Base-by-base conservation (phyloP, 92 coral and sea anemone species). In the Pocillopora meandrina region DNA sequence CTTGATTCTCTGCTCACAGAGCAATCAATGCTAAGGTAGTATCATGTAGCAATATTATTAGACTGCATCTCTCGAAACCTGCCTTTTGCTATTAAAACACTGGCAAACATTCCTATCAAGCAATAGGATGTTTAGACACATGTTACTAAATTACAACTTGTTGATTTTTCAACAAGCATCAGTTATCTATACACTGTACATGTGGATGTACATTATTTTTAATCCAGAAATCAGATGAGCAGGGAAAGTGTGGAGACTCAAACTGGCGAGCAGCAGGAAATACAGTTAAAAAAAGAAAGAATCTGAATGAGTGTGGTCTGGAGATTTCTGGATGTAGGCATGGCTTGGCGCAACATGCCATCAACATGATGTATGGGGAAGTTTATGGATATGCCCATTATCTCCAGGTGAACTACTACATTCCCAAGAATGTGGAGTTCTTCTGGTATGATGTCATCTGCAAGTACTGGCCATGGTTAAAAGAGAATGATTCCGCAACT, bases 381-480 rank as follows among this genome's bases (percentile, higher is more conserved):
- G 52, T 84, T 26, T 87, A 90, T 85, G 95, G 95, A 65, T 92
- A 92, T 85, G 95, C 88, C 16, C 91, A 90, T 78, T 92, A 84
- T 75, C 23, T 90, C 76, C 93, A 90, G 76, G 65, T 56, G 5
- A 68, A 49, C 8, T 77, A 57, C 49, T 81, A 72, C 47, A 23
- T 78, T 15, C 90, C 91, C 2, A 80, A 72, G 61, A 75, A 87
- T 31, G 87, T 90, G 49, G 75, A 93, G 19, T 93, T 81, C 67
- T 72, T 93, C 31, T 93, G 96, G 93, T 90, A n/a, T n/a, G n/a
- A n/a, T n/a, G n/a, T n/a, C n/a, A n/a, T n/a, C n/a, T n/a, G n/a
- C n/a, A n/a, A n/a, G n/a, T n/a, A n/a, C n/a, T n/a, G n/a, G n/a
- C n/a, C n/a, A n/a, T n/a, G n/a, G n/a, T n/a, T n/a, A 90, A 85